A percentile compares a stretch with the other conserved stretches of the same genome.
phyloP scores from a whole-genome alignment of 2,113 vertebrate genomes.

The Rhegmatorhina hoffmannsi region DNA sequence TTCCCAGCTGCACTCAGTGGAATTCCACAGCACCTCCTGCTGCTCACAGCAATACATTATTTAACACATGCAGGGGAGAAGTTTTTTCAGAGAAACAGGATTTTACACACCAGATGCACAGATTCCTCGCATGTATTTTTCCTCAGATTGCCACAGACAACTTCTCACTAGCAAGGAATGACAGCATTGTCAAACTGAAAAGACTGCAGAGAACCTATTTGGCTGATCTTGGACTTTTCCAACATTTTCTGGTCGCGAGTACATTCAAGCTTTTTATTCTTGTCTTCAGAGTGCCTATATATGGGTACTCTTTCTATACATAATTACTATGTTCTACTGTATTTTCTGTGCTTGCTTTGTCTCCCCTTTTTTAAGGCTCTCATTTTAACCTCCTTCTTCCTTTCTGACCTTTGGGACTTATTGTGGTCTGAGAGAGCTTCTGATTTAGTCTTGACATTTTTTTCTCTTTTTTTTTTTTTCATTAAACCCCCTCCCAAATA shows the following conservation, averaged over 20 bases:
- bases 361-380: neutral
- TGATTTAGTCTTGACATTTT: neutral
- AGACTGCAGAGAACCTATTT: neutral
- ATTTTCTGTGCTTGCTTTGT: neutral
- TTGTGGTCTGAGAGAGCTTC: neutral
- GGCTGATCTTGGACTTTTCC: neutral
- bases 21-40: slow-evolving; percentile 51
- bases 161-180: neutral
- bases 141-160: neutral
- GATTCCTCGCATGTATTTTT: neutral
- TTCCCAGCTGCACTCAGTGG: neutral
- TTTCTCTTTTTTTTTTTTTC: neutral
- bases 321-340: neutral
- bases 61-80: slow-evolving; percentile 9
- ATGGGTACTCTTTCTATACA: neutral
- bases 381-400: neutral
- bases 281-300: neutral
- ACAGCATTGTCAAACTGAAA: neutral
- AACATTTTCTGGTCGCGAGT: neutral
- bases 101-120: neutral
- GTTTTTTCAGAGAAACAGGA: slow-evolving; percentile 7
- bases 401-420: neutral
- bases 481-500: neutral
- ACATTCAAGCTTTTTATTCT: neutral
- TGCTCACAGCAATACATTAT: slow-evolving; percentile 29